Base-by-base conservation (phyloP, 37 sponge, comb jelly and placozoan species). In the Dysidea cf. avara region DNA sequence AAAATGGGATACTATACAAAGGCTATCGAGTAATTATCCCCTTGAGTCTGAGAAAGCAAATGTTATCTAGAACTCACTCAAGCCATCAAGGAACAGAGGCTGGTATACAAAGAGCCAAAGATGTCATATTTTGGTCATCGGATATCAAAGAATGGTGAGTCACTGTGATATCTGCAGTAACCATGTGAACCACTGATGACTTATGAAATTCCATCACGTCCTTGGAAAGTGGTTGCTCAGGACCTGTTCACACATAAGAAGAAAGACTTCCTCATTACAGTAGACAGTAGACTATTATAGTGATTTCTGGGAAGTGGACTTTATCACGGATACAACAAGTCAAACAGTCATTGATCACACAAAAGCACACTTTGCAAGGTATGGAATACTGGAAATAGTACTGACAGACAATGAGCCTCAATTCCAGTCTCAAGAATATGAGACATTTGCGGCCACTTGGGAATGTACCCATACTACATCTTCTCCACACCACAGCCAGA, bases 281-380 rank as follows among this genome's bases (percentile, higher is more conserved):
- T 78, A 18, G 79, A 78, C 68, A 22, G 79, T 78, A 18, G 79
- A 78, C 34, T 69, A 78, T 68, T 68, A 57, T 25, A 51, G 69
- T 29, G 37, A 66, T 46, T 69, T 50, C 49, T 31, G 37, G 39
- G 63, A 70, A 3, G 61, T 69, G 11, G 28, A 24, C 24, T 21
- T 56, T 25, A 33, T 73, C 28, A 34, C 74, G 26, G 28, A 76
- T 17, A 73, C 66, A 38, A 63, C 66, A 39, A 31, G 74, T 26
- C 18, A 34, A 46, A 39, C 25, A 39, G 31, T 63, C 12, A 33
- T 73, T 20, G 43, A 17, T 9, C 43, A 73, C 31, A 22, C 56
- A 34, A 81, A 81, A 66, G 20, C 38, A 9, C 30, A 48, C 39
- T 81, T 81, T 55, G 34, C 74, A 47, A 21, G 67, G 32, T 56